Base-by-base conservation (phyloP, 2,888 invertebrate genomes). In the Nycteola revayana region DNA sequence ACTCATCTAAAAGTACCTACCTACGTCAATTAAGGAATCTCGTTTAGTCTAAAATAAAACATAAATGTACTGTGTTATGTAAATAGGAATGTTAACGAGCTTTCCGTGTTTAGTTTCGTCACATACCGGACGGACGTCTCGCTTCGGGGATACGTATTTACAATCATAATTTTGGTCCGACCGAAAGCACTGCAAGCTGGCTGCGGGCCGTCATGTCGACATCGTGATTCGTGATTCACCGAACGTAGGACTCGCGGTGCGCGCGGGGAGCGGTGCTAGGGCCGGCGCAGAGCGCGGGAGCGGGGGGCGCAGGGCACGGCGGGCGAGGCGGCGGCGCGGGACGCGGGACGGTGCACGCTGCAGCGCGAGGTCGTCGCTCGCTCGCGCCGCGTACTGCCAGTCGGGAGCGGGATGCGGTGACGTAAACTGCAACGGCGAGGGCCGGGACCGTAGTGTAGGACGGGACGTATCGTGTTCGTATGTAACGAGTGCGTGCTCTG, bases 401-500 rank as follows among this genome's bases (percentile, higher is more conserved):
- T 87, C 85, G 82, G 86, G 86, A 87, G 85, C 87, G 87, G 87
- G 87, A 88, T 88, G 87, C 87, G 87, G 88, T 87, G 88, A 86
- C 87, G 89, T 86, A 84, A 79, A 80, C 81, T 87, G 88, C 88
- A 88, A 75, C 83, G 87, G 86, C 86, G 77, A 70, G 76, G 77
- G 84, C 87, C 86, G 83, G 75, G 58, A 79, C 72, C 80, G 81
- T 87, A 87, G 85, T 86, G 86, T 86, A 83, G 87, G 77, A 82
- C 88, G 85, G 82, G 83, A 86, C 83, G 81, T 75, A 73, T 83
- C 75, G 82, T 78, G 55, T 71, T 74, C 68, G 63, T 70, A 66
- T 77, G 75, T 77, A 63, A 60, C 57, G 72, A 68, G 75, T 78
- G 77, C 69, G 66, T 82, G 75, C 67, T 49, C 66, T 62, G 67